A percentile compares a stretch with the other conserved stretches of the same genome.
phyloP scores from a whole-genome alignment of 2,113 vertebrate species.

The Rhineura floridana region DNA sequence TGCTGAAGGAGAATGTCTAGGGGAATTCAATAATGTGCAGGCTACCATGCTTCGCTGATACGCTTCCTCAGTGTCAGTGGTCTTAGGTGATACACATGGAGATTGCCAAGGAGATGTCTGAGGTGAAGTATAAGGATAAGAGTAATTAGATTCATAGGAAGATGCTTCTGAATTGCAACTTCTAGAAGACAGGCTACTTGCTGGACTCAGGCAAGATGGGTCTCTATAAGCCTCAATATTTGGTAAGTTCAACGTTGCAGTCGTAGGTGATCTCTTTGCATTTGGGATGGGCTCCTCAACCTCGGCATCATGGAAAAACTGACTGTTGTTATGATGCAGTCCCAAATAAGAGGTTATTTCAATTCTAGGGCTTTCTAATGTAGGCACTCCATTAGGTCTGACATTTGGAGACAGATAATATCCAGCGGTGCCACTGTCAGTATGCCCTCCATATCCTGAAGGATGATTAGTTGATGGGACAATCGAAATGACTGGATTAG shows the following conservation, averaged over 20 bases:
- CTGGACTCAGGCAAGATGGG: conserved; percentile 92
- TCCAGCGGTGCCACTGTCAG: conserved; percentile 78
- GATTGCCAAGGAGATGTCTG: conserved; percentile 98
- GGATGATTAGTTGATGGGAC: conserved; percentile 82
- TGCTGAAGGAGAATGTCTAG: conserved; percentile 85
- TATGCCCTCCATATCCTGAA: conserved; percentile 80
- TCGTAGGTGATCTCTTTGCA: conserved; percentile 83
- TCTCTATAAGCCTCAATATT: conserved; percentile 92
- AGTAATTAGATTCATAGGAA: conserved; percentile 94
- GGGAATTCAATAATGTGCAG: conserved; percentile 87
- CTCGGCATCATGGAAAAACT: conserved; percentile 85
- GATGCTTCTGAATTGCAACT: conserved; percentile 97
- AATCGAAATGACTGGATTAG: conserved; percentile 85
- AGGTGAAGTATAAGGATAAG: conserved; percentile 90
- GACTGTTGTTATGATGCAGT: conserved; percentile 77
- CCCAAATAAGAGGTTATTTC: conserved; percentile 94
- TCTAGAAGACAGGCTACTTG: conserved; percentile 93
- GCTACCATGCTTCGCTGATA: conserved; percentile 85
- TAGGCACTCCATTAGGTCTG: conserved; percentile 86
- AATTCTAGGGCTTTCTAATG: conserved; percentile 93
- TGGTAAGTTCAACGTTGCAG: conserved; percentile 90
- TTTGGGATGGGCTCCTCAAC: conserved; percentile 84
- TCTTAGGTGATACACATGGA: conserved; percentile 92
- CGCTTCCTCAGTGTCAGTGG: conserved; percentile 80
- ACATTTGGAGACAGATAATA: conserved; percentile 85